Evolutionary conservation across 2,113 vertebrate genomes (phyloP), one percentile per base, ranked within the genome.

Genomic region (Hydrochoerus hydrochaeris): DNA sequence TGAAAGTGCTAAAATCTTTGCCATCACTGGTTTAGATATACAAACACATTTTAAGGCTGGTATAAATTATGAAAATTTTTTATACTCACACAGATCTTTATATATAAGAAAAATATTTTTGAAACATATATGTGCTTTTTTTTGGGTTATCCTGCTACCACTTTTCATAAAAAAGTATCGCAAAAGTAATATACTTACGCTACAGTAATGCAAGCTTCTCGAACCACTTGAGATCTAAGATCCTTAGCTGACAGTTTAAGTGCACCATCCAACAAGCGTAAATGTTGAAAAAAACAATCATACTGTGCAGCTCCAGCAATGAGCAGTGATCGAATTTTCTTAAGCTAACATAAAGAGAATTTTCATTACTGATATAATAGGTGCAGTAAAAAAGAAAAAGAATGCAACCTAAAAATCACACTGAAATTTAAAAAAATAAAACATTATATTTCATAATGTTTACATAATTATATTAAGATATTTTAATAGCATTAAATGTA

Each of bases 201-300:
- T 95, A 99, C 99, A 95, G 99, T 99, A 96, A 99, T 99, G 98
- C 99, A 99, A 22, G 99, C 99, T 98, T 99, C 99, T 92, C 99
- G 98, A 81, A 99, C 99, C 98, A 99, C 99, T 98, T 99, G 99
- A 58, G 99, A 99, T 71, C 99, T 98, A 94, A 99, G 99, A 97
- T 99, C 99, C 98, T 99, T 99, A 82, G 99, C 99, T 0, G 99
- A 99, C 95, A 99, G 98, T 98, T 99, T 99, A 98, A 99, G 99
- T 73, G 99, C 99, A 85, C 99, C 99, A 65, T 99, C 99, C 95
- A 99, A 98, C 58, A 99, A 98, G 60, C 99, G 99, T 26, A 99
- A 98, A 97, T 99, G 99, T 98, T 99, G 99, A 98, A 99, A 99
- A 97, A 99, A 99, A 93, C 99, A 99, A 97, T 99, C 99, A 13